A percentile compares a stretch with the other conserved stretches of the same genome.
phyloP scores from a whole-genome alignment of 2,888 invertebrate genomes.

The Mechanitis messenoides region DNA sequence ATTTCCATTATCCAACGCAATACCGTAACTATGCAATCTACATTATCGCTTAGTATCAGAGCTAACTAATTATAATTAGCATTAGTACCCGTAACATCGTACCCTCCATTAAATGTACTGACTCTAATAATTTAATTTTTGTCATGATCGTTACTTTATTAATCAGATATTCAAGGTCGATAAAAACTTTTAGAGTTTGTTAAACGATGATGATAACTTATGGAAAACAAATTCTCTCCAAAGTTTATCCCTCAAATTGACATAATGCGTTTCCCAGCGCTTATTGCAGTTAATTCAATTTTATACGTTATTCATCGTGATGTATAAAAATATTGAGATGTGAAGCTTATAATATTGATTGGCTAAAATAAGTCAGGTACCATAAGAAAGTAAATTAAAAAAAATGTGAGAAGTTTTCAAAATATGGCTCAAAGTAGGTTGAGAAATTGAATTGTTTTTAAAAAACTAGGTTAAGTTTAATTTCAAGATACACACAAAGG shows the following conservation, averaged over 20 bases:
- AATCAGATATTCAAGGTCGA: conserved; percentile 34
- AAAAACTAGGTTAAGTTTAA: no score
- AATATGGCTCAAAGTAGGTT: no score
- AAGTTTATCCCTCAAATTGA: neutral
- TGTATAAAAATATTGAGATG: conserved; percentile 39
- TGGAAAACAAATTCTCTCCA: neutral
- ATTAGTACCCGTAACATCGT: conserved; percentile 52
- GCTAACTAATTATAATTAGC: conserved; percentile 53
- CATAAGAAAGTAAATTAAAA: no score
- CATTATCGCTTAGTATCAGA: conserved; percentile 63
- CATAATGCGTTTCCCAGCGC: neutral
- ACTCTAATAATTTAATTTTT: conserved; percentile 59
- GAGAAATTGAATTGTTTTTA: no score
- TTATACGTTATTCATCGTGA: conserved; percentile 39
- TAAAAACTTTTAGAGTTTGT: conserved; percentile 44
- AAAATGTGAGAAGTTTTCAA: no score
- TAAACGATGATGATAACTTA: conserved; percentile 32
- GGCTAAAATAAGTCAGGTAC: no score
- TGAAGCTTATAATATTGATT: no score
- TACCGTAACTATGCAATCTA: conserved; percentile 40
- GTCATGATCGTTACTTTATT: conserved; percentile 34
- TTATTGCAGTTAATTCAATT: neutral
- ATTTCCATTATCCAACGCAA: conserved; percentile 33
- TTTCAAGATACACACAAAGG: no score
- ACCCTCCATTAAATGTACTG: conserved; percentile 41